phyloP scores from a whole-genome alignment of 1,140 invertebrate species.

The Dolichoris vasculosae region DNA sequence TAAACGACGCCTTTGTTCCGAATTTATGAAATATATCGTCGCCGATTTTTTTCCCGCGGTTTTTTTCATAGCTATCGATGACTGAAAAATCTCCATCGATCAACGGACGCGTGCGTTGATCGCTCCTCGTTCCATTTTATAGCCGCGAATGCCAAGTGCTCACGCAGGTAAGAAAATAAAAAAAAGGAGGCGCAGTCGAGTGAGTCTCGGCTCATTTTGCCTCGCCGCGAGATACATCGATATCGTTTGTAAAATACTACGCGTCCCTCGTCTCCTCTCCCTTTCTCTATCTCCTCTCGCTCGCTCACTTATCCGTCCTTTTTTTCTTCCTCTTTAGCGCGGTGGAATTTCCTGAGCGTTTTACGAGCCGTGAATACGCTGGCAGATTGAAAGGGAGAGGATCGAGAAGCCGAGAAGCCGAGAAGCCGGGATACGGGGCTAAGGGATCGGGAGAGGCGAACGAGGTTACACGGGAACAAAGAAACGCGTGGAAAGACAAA shows the following conservation, averaged over 20 bases:
- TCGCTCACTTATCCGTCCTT: neutral
- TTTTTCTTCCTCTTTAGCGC: neutral
- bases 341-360: conserved; percentile 17
- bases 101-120: neutral
- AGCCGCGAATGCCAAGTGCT: neutral
- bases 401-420: neutral
- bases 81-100: neutral
- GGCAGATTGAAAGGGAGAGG: neutral
- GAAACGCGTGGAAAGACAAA: neutral
- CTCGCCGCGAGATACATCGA: conserved; percentile 1
- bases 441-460: neutral
- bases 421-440: neutral
- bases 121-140: neutral
- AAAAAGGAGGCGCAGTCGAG: neutral
- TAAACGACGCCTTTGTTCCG: no score
- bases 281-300: neutral
- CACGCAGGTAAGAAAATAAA: neutral
- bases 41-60: no score
- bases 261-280: neutral
- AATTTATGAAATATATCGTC: no score
- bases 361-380: conserved; percentile 15
- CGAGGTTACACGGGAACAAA: neutral
- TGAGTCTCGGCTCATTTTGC: neutral
- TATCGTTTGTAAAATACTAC: conserved; percentile 2
- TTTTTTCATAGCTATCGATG: neutral